Evolutionary conservation across 2,888 invertebrate genomes (phyloP), one percentile per base, ranked within the genome.

Genomic region (Torymus texanus): DNA sequence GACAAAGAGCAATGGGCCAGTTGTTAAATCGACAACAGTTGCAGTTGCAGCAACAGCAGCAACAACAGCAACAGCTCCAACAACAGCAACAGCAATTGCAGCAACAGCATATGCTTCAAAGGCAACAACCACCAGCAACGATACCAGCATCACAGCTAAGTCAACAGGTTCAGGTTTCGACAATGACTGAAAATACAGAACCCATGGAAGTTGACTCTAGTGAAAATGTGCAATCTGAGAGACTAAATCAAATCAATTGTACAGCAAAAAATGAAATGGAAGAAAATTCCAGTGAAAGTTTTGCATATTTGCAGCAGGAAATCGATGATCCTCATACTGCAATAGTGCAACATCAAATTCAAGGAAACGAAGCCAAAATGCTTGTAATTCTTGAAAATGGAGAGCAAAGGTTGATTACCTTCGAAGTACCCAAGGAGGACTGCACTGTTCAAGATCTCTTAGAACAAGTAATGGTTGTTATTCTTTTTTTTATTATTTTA

Each of bases 371-470:
- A 14, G 95, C 95, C 11, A 94, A 95, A 89, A 96, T 96, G 96
- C 91, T 96, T 85, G 95, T 96, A 59, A 93, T 95, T 83, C 91
- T 95, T 75, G 93, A 94, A 85, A 95, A 93, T 82, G 95, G 95
- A 14, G 95, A 96, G 90, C 96, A 96, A 89, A 93, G 96, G 87
- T 91, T 96, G 80, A 96, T 96, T 75, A 95, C 95, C 12, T 96
- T 96, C 88, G 95, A 95, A 75, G 91, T 95, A 84, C 96, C 96
- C 10, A 94, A 95, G 86, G 95, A 96, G 88, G 94, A 95, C 82
- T 96, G 96, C 89, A 95, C 95, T 0, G 94, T 96, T 74, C 94
- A 95, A 88, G 95, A 96, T 91, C 93, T 96, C 83, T 91, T 96
- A 79, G 95, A 95, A 88, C 95, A 96, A 92, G 95, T 94, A 84